phyloP scores from a whole-genome alignment of 2,888 invertebrate genomes.

The Mallateleia sp. region DNA sequence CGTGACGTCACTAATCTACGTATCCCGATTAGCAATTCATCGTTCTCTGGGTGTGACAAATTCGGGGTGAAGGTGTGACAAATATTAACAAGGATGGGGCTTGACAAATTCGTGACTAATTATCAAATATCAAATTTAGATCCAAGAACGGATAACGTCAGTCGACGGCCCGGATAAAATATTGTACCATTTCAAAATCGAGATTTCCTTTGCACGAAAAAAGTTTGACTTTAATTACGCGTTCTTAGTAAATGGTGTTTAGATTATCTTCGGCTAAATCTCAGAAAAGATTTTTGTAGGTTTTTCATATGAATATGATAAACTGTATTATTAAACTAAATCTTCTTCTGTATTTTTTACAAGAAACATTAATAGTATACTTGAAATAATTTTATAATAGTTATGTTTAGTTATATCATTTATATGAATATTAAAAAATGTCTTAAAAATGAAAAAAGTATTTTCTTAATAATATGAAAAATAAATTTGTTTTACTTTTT shows the following conservation, averaged over 20 bases:
- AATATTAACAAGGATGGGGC: conserved; percentile 63
- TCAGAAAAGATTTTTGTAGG: too few relatives aligned
- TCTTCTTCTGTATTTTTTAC: too few relatives aligned
- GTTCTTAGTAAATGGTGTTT: not conserved
- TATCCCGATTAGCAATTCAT: conserved; percentile 72
- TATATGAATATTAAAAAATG: too few relatives aligned
- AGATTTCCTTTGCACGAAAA: conserved; percentile 23
- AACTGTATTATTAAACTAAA: too few relatives aligned
- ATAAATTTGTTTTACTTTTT: too few relatives aligned
- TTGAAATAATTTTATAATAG: too few relatives aligned
- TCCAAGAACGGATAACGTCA: conserved; percentile 42
- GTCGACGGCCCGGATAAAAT: conserved; percentile 5
- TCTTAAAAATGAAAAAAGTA: too few relatives aligned
- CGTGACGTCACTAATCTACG: conserved; percentile 57
- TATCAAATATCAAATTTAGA: conserved; percentile 66
- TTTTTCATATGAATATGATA: too few relatives aligned
- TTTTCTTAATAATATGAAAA: too few relatives aligned
- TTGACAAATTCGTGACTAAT: conserved; percentile 70
- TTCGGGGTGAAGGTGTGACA: conserved; percentile 62
- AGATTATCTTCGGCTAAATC: not conserved
- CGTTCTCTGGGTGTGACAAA: conserved; percentile 66
- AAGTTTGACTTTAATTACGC: not conserved
- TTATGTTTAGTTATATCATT: too few relatives aligned
- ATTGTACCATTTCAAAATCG: conserved; percentile 3
- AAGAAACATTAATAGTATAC: too few relatives aligned